phyloP scores from a whole-genome alignment of 1,140 invertebrate species.

The Drosophila oshimai region DNA sequence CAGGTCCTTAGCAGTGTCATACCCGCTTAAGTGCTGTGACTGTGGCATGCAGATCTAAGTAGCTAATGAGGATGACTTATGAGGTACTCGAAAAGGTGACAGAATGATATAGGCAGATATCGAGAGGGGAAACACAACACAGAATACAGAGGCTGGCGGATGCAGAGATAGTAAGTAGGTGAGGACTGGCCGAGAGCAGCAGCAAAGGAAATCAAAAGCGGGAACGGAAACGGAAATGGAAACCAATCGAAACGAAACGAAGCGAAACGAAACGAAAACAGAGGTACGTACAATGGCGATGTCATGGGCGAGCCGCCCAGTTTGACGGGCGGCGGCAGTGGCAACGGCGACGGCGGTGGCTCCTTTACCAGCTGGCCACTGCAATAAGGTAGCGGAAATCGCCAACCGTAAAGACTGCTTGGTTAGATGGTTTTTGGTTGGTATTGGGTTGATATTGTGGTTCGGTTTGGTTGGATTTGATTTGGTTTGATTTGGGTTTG shows the following conservation, averaged over 20 bases:
- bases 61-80: conserved; percentile 25
- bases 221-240: neutral
- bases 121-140: neutral
- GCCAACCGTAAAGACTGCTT: conserved; percentile 95
- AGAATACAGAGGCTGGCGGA: neutral
- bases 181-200: neutral
- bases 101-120: conserved; percentile 1
- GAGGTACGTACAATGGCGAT: conserved; percentile 86
- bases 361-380: conserved; percentile 90
- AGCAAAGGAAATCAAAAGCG: neutral
- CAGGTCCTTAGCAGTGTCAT: neutral
- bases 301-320: conserved; percentile 87
- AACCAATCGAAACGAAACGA: conserved; percentile 2
- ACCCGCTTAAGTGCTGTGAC: neutral
- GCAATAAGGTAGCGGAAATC: conserved; percentile 96
- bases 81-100: neutral
- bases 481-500: conserved; percentile 6
- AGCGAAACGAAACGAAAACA: neutral
- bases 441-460: neutral
- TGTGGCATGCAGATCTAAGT: conserved; percentile 26
- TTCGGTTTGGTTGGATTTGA: conserved; percentile 26
- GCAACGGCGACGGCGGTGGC: conserved; percentile 89
- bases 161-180: neutral
- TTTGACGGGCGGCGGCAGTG: conserved; percentile 89
- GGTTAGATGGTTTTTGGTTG: conserved; percentile 71